phyloP scores from a whole-genome alignment of 2,888 invertebrate species.

The Operophtera brumata region DNA sequence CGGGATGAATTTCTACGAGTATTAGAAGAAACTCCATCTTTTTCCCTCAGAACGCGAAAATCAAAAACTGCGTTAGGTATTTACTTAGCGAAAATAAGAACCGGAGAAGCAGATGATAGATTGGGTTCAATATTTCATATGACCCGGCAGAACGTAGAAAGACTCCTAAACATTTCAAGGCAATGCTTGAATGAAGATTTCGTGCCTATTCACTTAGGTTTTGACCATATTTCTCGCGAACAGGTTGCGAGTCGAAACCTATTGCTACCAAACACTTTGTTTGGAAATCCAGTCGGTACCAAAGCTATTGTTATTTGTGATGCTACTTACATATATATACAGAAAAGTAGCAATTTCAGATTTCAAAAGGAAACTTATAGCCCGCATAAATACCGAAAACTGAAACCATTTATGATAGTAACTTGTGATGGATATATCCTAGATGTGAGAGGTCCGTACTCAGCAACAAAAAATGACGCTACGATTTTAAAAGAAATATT shows the following conservation, averaged over 20 bases:
- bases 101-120: no score
- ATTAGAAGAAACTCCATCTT: no score
- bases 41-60: no score
- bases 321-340: slow-evolving; percentile 27
- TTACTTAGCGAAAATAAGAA: no score
- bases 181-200: no score
- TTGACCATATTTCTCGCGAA: no score
- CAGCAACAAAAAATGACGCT: slow-evolving; percentile 24
- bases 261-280: not conserved
- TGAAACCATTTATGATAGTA: slow-evolving; percentile 24
- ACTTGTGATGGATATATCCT: slow-evolving; percentile 23
- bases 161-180: no score
- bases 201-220: no score
- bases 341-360: slow-evolving; percentile 26
- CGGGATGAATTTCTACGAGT: no score
- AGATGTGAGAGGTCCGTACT: slow-evolving; percentile 24
- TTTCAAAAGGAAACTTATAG: slow-evolving; percentile 29
- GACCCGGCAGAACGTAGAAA: no score
- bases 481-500: slow-evolving; percentile 17
- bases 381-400: slow-evolving; percentile 21
- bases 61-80: no score
- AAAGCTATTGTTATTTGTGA: slow-evolving; percentile 21
- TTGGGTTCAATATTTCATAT: no score
- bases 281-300: not conserved
- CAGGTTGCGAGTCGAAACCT: not conserved